Conservation (phyloP, 1,140 invertebrate species). For the Babylonia areolata region DNA sequence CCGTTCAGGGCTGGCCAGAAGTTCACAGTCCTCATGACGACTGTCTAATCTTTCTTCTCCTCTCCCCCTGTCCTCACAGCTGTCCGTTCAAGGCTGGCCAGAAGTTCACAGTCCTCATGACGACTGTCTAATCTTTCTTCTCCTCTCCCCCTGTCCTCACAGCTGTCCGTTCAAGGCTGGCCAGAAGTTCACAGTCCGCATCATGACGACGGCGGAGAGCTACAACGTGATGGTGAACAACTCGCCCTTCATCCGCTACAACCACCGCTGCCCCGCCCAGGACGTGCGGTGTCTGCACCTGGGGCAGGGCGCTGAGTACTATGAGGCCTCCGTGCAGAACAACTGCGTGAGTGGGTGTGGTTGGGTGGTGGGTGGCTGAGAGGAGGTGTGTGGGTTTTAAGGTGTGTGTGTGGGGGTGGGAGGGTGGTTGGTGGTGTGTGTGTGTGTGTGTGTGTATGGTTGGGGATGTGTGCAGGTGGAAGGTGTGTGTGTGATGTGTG, state of each 20-base stretch:
- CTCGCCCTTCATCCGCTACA: slow-evolving; percentile 53
- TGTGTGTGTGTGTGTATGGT: no score
- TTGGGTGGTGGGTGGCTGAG: background rate
- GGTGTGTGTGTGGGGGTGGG: background rate
- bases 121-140: no score
- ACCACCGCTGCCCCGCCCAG: slow-evolving; percentile 48
- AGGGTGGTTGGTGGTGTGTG: no score
- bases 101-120: slow-evolving; percentile 85
- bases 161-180: slow-evolving; percentile 82
- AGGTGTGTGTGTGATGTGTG: background rate
- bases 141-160: no score
- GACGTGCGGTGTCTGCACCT: slow-evolving; percentile 54
- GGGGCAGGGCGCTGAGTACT: slow-evolving; percentile 58
- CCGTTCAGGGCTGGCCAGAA: no score
- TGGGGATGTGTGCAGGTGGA: background rate
- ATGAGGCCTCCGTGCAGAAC: slow-evolving; percentile 60
- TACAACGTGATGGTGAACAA: slow-evolving; percentile 77
- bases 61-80: no score
- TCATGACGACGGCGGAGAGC: slow-evolving; percentile 82
- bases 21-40: no score
- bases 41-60: no score
- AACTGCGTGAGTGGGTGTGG: slow-evolving; percentile 51
- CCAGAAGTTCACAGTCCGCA: slow-evolving; percentile 84
- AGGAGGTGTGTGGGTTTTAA: background rate
- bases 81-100: no score